Percentiles rank a stretch among this genome's conserved stretches.
Conservation (phyloP, 2,797 vertebrate genomes). For the Xenops minutus region DNA sequence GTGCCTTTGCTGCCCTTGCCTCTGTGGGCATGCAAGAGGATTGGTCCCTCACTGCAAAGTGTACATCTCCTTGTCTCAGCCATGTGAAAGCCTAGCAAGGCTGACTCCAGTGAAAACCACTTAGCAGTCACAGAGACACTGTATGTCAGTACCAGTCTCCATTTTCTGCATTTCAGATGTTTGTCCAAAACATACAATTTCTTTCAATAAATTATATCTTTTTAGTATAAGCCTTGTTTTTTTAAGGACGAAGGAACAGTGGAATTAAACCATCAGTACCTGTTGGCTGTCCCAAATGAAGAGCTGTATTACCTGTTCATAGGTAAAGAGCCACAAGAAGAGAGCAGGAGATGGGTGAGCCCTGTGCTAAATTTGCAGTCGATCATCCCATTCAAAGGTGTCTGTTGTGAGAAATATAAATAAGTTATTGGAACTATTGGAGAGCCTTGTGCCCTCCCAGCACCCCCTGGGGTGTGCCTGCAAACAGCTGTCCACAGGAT, state of each 20-base stretch:
- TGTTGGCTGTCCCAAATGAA: neutral
- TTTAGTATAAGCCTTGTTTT: neutral
- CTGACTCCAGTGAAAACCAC: neutral
- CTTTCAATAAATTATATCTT: neutral
- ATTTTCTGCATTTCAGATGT: neutral
- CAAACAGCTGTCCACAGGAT: neutral
- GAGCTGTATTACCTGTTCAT: neutral
- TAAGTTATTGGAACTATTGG: neutral
- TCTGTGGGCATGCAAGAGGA: accelerated
- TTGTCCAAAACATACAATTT: neutral
- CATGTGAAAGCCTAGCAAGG: neutral
- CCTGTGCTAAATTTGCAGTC: neutral
- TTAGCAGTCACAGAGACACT: neutral
- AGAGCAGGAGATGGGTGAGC: neutral
- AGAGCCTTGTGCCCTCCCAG: neutral
- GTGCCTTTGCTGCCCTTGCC: neutral
- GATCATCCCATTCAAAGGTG: neutral
- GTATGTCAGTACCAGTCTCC: neutral
- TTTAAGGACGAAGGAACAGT: neutral
- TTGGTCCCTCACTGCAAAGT: neutral
- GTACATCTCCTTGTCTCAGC: neutral
- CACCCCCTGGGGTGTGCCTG: no score
- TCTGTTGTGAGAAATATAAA: neutral
- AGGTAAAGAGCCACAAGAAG: neutral
- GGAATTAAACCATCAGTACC: neutral